These are phyloP conservation scores for Xenotilapia longispinis DNA, from an alignment of 2,113 vertebrate species.

Conservation along the genomic window DNA sequence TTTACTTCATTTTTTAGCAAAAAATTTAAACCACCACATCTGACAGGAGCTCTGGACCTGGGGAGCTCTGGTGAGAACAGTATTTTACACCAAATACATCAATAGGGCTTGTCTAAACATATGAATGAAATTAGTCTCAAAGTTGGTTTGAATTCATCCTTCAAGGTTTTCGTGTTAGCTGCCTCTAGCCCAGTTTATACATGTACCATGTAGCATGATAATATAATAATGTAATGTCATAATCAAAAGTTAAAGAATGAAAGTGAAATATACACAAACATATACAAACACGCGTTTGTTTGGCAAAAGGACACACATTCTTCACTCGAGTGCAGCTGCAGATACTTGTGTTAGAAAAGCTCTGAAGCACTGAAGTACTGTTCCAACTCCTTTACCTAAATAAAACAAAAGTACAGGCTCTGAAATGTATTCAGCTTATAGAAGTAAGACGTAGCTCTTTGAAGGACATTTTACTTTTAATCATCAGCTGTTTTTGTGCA, in stretches of 20 bases:
- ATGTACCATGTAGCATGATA: neutral
- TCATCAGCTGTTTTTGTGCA: neutral
- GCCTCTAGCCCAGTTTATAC: neutral
- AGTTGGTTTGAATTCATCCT: neutral
- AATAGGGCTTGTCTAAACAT: neutral
- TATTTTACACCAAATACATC: neutral
- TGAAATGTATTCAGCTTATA: neutral
- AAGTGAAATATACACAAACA: neutral
- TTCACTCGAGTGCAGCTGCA: neutral
- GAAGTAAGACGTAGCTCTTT: neutral
- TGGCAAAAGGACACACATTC: neutral
- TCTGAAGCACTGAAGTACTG: neutral
- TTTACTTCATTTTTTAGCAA: neutral
- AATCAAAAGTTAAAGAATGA: neutral
- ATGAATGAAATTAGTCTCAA: neutral
- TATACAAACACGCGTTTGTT: neutral
- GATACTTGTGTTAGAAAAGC: neutral
- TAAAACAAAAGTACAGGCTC: neutral
- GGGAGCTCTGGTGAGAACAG: neutral
- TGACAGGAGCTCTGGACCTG: neutral
- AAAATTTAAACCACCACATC: neutral
- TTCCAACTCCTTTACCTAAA: neutral
- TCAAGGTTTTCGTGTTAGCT: neutral
- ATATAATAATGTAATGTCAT: neutral
- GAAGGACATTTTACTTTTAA: neutral